Evolutionary conservation across 2,797 vertebrate species (phyloP).

Genomic region (Odontamblyopus lacepedii): DNA sequence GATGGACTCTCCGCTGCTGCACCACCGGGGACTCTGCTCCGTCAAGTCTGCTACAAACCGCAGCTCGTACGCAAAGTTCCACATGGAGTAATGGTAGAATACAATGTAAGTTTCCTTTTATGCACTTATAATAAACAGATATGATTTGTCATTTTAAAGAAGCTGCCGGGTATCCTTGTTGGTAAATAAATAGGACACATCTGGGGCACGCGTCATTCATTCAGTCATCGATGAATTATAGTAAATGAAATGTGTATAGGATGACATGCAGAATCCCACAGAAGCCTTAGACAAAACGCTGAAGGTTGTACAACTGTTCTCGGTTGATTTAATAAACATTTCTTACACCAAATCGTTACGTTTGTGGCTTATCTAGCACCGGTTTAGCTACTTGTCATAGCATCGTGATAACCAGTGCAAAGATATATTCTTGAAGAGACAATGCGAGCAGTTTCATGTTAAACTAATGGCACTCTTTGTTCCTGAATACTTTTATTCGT

Average conservation of each 20-base stretch:
- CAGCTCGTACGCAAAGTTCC: conserved; percentile 42
- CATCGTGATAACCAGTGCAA: background rate
- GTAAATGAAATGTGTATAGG: conserved; percentile 2
- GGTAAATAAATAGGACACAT: conserved; percentile 53
- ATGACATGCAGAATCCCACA: conserved; percentile 21
- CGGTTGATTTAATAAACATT: background rate
- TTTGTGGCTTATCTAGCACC: conserved; percentile 24
- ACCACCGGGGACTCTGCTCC: conserved; percentile 46
- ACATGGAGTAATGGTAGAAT: conserved; percentile 50
- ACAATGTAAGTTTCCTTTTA: background rate
- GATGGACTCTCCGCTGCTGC: conserved; percentile 63
- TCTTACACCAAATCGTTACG: background rate
- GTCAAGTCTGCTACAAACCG: conserved; percentile 42
- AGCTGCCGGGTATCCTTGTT: background rate
- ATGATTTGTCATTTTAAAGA: background rate
- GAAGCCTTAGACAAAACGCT: conserved; percentile 12
- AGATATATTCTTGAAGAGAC: conserved; percentile 2
- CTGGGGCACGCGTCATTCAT: conserved; percentile 19
- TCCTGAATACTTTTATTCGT: conserved; percentile 19
- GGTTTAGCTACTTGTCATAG: background rate
- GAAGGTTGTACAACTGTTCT: conserved; percentile 9
- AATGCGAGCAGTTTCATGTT: background rate
- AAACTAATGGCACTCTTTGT: background rate
- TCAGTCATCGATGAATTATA: conserved; percentile 16
- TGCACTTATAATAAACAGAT: background rate